Evolutionary conservation across 2,888 invertebrate species (phyloP).

Genomic region (Cantharis rustica): DNA sequence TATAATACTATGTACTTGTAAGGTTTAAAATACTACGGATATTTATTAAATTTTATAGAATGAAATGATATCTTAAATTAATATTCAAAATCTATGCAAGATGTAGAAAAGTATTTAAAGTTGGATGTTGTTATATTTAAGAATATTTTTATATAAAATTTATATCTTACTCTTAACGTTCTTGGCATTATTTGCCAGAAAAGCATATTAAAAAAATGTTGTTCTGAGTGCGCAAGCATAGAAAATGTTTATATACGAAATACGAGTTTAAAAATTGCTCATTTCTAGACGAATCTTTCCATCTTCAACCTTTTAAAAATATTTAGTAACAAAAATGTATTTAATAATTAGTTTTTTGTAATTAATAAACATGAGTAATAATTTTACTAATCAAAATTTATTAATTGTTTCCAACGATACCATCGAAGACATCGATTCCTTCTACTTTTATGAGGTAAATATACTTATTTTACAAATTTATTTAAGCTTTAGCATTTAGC

Average conservation of each 20-base stretch:
- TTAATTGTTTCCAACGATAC: conserved; percentile 5
- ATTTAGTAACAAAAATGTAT: not conserved
- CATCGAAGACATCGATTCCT: conserved; percentile 11
- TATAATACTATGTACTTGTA: too few species aligned
- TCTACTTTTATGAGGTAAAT: conserved; percentile 29
- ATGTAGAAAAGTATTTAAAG: too few species aligned
- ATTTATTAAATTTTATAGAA: not conserved
- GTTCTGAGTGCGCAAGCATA: conserved; percentile 11
- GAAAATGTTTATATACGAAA: conserved; percentile 14
- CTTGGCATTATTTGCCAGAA: not conserved
- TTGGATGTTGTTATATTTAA: too few species aligned
- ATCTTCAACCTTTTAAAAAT: conserved; percentile 1
- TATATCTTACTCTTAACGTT: too few species aligned
- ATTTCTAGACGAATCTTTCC: conserved; percentile 4
- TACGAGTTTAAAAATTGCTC: conserved; percentile 2
- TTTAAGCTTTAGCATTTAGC: not conserved
- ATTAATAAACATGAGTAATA: not conserved
- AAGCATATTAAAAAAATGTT: not conserved
- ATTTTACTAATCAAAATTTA: not conserved
- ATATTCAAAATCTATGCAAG: too few species aligned
- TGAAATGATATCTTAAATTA: too few species aligned
- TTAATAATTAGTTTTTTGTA: not conserved
- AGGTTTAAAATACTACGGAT: not conserved
- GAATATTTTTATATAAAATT: too few species aligned
- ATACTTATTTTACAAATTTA: not conserved